Percentiles rank a stretch among this genome's conserved stretches.
phyloP scores from a whole-genome alignment of 1,140 invertebrate genomes.

The Anthonomus grandis region DNA sequence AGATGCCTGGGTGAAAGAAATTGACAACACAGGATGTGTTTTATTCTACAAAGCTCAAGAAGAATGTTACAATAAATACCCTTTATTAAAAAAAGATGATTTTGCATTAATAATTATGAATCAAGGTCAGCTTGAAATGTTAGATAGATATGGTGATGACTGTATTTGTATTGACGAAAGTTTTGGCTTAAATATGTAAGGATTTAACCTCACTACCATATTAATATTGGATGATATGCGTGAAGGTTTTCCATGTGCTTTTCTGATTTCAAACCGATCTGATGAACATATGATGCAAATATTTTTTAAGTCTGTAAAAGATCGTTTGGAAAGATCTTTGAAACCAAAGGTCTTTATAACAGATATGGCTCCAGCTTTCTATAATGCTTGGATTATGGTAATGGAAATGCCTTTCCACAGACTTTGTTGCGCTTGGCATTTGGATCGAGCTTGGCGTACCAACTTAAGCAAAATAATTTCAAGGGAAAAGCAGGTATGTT shows the following conservation, averaged over 20 bases:
- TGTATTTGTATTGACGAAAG: conserved; percentile 22
- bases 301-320: conserved; percentile 7
- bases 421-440: conserved; percentile 8
- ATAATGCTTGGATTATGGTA: conserved; percentile 18
- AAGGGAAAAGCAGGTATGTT: conserved; percentile 13
- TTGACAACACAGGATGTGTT: conserved; percentile 1
- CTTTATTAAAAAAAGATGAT: conserved; percentile 1
- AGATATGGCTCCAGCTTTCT: conserved; percentile 8
- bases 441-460: conserved; percentile 7
- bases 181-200: conserved; percentile 17
- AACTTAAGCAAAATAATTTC: conserved; percentile 13
- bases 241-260: conserved; percentile 13
- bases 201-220: conserved; percentile 15
- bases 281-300: not conserved
- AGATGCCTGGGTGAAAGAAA: conserved; percentile 12
- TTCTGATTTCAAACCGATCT: conserved; percentile 15
- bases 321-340: not conserved
- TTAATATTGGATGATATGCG: conserved; percentile 18
- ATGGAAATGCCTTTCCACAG: conserved; percentile 11
- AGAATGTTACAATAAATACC: conserved; percentile 1
- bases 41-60: conserved; percentile 11
- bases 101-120: conserved; percentile 10
- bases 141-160: conserved; percentile 14
- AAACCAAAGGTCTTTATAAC: conserved; percentile 15
- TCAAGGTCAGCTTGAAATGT: conserved; percentile 5